These are phyloP conservation scores for Stenolophus ochropezus DNA, from an alignment of 2,888 invertebrate genomes.

Conservation along the genomic window DNA sequence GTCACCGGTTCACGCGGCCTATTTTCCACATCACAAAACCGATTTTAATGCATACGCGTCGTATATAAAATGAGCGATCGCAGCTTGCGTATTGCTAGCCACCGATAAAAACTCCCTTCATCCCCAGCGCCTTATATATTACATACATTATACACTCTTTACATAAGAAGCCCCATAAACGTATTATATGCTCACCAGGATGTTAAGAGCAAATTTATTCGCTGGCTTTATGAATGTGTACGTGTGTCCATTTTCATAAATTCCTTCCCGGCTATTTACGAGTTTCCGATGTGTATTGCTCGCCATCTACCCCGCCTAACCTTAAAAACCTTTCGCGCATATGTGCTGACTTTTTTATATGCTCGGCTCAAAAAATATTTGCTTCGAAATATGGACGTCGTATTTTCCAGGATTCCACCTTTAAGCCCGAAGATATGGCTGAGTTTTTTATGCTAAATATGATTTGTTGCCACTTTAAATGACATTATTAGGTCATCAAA, in stretches of 20 bases:
- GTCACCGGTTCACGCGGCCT: conserved; percentile 65
- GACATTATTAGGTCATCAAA: conserved; percentile 36
- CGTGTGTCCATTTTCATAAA: conserved; percentile 61
- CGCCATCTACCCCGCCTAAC: conserved; percentile 31
- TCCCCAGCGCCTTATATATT: conserved; percentile 69
- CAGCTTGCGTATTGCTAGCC: conserved; percentile 47
- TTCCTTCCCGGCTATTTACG: conserved; percentile 56
- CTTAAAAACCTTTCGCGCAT: conserved; percentile 36
- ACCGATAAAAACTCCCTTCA: conserved; percentile 47
- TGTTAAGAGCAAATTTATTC: conserved; percentile 59
- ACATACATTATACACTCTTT: conserved; percentile 71
- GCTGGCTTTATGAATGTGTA: conserved; percentile 49
- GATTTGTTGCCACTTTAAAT: conserved; percentile 15
- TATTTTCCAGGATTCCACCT: conserved; percentile 42
- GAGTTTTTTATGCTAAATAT: conserved; percentile 34
- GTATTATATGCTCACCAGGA: conserved; percentile 67
- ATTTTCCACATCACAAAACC: conserved; percentile 73
- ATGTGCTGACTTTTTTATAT: conserved; percentile 48
- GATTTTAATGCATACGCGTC: conserved; percentile 74
- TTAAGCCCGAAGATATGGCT: not conserved
- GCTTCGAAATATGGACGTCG: conserved; percentile 38
- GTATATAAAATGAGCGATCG: conserved; percentile 72
- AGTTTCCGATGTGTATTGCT: conserved; percentile 57
- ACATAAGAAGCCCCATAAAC: conserved; percentile 70
- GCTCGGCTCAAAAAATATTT: conserved; percentile 41